These are phyloP conservation scores for Acleris holmiana DNA, from an alignment of 2,888 invertebrate species.

Conservation along the genomic window DNA sequence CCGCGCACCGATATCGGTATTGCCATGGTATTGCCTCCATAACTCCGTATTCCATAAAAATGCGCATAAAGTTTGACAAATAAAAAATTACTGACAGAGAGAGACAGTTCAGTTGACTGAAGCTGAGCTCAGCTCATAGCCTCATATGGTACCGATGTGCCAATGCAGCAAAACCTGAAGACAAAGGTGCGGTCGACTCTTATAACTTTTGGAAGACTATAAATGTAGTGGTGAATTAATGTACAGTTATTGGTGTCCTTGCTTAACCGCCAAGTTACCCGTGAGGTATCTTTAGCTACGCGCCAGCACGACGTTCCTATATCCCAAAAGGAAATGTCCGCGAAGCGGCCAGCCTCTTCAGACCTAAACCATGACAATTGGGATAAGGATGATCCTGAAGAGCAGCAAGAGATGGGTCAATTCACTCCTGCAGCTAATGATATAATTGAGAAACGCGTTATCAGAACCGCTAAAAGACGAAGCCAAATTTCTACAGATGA, in stretches of 20 bases:
- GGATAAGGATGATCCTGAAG: conserved; percentile 89
- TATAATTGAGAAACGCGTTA: conserved; percentile 89
- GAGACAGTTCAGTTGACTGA: conserved; percentile 18
- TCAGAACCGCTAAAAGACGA: conserved; percentile 91
- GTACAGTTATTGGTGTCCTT: neutral
- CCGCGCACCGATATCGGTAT: too few species aligned
- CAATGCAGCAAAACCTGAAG: neutral
- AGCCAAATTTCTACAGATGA: conserved; percentile 54
- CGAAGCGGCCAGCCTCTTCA: conserved; percentile 89
- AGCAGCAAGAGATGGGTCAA: conserved; percentile 88
- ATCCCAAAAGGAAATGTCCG: conserved; percentile 81
- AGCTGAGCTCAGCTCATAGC: too few species aligned
- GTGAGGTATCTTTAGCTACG: conserved; percentile 17
- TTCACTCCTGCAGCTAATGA: conserved; percentile 87
- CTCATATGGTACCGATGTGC: conserved; percentile 14
- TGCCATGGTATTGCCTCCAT: too few species aligned
- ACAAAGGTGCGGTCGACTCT: neutral
- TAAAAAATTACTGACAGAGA: too few species aligned
- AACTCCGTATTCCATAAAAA: too few species aligned
- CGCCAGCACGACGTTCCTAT: neutral
- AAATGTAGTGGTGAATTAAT: neutral
- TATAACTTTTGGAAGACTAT: neutral
- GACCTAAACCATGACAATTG: conserved; percentile 94
- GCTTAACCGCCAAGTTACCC: conserved; percentile 12
- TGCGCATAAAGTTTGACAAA: too few species aligned